phyloP scores from a whole-genome alignment of 2,113 vertebrate species.

The Percopsis transmontana region DNA sequence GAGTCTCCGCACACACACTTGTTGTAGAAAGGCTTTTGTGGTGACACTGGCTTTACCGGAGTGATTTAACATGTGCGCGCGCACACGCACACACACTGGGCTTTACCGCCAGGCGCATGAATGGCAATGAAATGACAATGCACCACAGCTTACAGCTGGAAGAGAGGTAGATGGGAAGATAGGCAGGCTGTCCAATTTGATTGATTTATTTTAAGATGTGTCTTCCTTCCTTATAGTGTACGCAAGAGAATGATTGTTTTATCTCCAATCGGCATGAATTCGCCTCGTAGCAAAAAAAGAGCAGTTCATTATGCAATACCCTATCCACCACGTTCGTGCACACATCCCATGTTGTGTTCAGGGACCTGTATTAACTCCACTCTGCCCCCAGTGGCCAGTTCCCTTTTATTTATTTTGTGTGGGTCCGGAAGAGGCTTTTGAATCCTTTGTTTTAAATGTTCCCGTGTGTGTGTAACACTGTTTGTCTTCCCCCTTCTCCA shows the following conservation, averaged over 20 bases:
- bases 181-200: no score
- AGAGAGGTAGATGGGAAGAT: constrained; percentile 1
- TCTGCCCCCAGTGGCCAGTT: no score
- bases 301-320: no score
- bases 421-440: constrained; percentile 2
- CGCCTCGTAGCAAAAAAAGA: no score
- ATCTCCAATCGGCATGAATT: no score
- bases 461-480: background rate
- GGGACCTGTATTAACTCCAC: no score
- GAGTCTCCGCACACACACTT: constrained; percentile 26
- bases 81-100: background rate
- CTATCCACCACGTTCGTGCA: no score
- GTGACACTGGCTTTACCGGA: constrained; percentile 32
- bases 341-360: no score
- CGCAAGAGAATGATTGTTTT: no score
- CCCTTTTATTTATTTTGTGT: background rate
- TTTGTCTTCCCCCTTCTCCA: background rate
- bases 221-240: no score
- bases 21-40: constrained; percentile 33
- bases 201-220: no score
- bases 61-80: constrained; percentile 52
- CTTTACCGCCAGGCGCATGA: constrained; percentile 54
- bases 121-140: constrained; percentile 56
- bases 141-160: constrained; percentile 43
- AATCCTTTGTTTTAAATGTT: background rate